Evolutionary conservation across 2,113 vertebrate species (phyloP).

Genomic region (Chionodraco myersi): DNA sequence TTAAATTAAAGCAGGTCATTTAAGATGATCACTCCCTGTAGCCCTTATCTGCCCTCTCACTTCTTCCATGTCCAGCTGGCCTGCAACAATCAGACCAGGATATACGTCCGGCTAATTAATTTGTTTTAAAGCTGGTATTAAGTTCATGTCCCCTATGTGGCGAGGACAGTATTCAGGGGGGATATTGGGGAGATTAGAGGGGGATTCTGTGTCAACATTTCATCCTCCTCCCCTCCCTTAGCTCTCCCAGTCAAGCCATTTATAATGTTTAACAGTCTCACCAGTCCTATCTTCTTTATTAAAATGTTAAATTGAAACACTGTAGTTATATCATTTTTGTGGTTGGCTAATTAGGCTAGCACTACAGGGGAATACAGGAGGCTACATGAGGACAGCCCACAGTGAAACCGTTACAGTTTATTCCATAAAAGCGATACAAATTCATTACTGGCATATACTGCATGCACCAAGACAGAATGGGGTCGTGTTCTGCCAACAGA

Average conservation of each 20-base stretch:
- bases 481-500: slow-evolving; percentile 64
- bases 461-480: slow-evolving; percentile 57
- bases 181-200: slow-evolving; percentile 35
- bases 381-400: slow-evolving; percentile 63
- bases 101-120: slow-evolving; percentile 67
- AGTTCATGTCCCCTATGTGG: slow-evolving; percentile 29
- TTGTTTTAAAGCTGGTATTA: slow-evolving; percentile 55
- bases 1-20: slow-evolving; percentile 60
- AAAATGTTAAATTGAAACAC: slow-evolving; percentile 47
- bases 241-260: slow-evolving; percentile 15
- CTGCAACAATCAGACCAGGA: slow-evolving; percentile 35
- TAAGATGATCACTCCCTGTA: slow-evolving; percentile 51
- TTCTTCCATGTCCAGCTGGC: slow-evolving; percentile 36
- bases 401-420: slow-evolving; percentile 39
- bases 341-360: slow-evolving; percentile 64
- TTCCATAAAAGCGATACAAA: slow-evolving; percentile 34
- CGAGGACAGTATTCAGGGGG: slow-evolving; percentile 35
- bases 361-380: slow-evolving; percentile 57
- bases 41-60: slow-evolving; percentile 23
- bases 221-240: neutral
- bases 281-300: slow-evolving; percentile 22
- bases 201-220: slow-evolving; percentile 33
- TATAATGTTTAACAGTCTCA: slow-evolving; percentile 32
- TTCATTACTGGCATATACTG: slow-evolving; percentile 14
- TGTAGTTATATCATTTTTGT: slow-evolving; percentile 32